These are phyloP conservation scores for Dipodomys spectabilis DNA, from an alignment of 2,113 vertebrate genomes.

Conservation along the genomic window DNA sequence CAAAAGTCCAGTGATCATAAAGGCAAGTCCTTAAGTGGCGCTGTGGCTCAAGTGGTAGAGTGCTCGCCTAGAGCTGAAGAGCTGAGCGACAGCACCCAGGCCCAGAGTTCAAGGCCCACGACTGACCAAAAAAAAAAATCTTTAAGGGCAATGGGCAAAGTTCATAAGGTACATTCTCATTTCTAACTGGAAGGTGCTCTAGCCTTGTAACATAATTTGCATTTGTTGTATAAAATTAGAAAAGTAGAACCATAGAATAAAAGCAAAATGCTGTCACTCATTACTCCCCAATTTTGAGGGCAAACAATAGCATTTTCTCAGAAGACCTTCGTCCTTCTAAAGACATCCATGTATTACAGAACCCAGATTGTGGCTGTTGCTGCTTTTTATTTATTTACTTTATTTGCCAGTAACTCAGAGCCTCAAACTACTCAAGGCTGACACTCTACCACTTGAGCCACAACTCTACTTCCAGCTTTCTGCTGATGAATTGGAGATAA, in stretches of 20 bases:
- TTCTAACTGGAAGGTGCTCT: slow-evolving; percentile 1
- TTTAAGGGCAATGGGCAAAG: neutral
- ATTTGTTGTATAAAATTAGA: neutral
- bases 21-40: neutral
- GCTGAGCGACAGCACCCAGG: too few relatives aligned
- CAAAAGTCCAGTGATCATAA: neutral
- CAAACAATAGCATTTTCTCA: neutral
- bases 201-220: slow-evolving; percentile 10
- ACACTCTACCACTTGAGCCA: too few relatives aligned
- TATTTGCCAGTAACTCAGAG: too few relatives aligned
- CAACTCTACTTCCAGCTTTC: too few relatives aligned
- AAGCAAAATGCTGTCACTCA: neutral
- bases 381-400: too few relatives aligned
- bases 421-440: too few relatives aligned
- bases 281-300: neutral
- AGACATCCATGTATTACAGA: neutral
- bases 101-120: too few relatives aligned
- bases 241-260: slow-evolving; percentile 27
- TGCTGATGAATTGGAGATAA: too few relatives aligned
- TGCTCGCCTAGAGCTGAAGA: too few relatives aligned
- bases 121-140: neutral
- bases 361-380: too few relatives aligned
- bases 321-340: neutral
- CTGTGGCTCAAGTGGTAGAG: too few relatives aligned
- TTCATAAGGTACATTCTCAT: neutral